Conservation (phyloP, 2,797 vertebrate species). For the Sebastes hopkinsi region DNA sequence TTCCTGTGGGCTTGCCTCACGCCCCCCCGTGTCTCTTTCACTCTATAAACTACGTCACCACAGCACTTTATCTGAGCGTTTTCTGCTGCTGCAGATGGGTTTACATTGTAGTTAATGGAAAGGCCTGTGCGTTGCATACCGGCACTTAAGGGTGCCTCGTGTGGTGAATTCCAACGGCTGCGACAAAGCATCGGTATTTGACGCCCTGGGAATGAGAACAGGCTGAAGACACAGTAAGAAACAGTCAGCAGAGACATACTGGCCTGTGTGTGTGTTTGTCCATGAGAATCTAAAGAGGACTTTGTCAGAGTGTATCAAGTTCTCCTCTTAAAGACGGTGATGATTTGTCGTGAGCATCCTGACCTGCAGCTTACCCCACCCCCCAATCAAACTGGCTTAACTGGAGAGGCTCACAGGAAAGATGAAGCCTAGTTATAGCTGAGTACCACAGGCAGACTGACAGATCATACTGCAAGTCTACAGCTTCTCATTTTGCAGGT, state of each 20-base stretch:
- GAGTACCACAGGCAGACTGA: too few species aligned
- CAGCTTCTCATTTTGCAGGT: slow-evolving; percentile 20
- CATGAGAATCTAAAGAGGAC: slow-evolving; percentile 18
- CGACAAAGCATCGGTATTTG: not conserved
- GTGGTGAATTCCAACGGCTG: too few species aligned
- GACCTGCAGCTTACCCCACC: slow-evolving; percentile 42
- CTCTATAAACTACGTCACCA: too few species aligned
- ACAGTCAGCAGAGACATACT: not conserved
- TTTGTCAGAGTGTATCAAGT: slow-evolving; percentile 26
- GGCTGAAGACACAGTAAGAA: slow-evolving; percentile 4
- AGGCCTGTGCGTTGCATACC: too few species aligned
- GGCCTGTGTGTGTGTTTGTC: not conserved
- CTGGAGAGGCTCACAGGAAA: slow-evolving; percentile 40
- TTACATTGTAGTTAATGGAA: too few species aligned
- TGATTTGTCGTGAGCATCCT: slow-evolving; percentile 24
- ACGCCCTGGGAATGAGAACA: not conserved
- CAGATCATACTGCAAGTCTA: too few species aligned
- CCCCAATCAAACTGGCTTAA: slow-evolving; percentile 48
- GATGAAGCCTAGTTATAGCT: not conserved
- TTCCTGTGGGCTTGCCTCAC: too few species aligned
- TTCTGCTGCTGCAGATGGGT: too few species aligned
- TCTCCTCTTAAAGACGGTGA: slow-evolving; percentile 10
- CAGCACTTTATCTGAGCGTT: too few species aligned
- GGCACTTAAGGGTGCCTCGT: too few species aligned
- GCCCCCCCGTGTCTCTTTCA: too few species aligned